Conservation (phyloP, 2,113 vertebrate genomes). For the Scopus umbretta region DNA sequence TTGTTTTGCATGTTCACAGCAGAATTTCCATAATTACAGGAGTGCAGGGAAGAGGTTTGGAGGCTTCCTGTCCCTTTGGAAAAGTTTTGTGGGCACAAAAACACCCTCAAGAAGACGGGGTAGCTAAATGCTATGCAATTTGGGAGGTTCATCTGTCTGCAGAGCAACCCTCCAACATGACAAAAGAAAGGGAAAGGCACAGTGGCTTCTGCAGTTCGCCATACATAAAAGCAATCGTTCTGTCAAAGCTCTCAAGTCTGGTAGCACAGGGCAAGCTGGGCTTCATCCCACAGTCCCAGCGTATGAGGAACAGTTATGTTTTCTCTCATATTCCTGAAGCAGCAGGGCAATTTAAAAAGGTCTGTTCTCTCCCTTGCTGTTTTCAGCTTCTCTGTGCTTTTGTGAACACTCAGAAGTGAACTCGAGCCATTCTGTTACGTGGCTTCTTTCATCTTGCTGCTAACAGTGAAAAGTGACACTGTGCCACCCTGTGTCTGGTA, state of each 20-base stretch:
- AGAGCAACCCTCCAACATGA: neutral
- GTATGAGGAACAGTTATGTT: neutral
- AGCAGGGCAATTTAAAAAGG: neutral
- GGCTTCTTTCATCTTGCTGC: neutral
- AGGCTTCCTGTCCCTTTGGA: neutral
- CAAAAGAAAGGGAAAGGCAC: neutral
- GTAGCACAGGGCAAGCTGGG: neutral
- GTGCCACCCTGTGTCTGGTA: slow-evolving; percentile 13
- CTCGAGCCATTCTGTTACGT: neutral
- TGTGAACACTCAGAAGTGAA: neutral
- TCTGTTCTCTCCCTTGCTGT: neutral
- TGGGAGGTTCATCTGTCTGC: neutral
- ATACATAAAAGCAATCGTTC: neutral
- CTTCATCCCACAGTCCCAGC: neutral
- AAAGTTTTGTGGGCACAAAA: neutral
- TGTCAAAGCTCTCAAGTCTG: neutral
- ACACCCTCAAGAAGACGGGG: neutral
- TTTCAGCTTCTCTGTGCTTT: neutral
- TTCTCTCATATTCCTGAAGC: neutral
- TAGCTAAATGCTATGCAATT: neutral
- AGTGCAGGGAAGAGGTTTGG: neutral
- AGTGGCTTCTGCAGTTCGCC: neutral
- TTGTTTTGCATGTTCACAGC: neutral
- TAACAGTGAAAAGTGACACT: neutral
- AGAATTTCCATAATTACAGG: neutral